Evolutionary conservation across 2,113 vertebrate genomes (phyloP).

Genomic region (Crypturellus undulatus): DNA sequence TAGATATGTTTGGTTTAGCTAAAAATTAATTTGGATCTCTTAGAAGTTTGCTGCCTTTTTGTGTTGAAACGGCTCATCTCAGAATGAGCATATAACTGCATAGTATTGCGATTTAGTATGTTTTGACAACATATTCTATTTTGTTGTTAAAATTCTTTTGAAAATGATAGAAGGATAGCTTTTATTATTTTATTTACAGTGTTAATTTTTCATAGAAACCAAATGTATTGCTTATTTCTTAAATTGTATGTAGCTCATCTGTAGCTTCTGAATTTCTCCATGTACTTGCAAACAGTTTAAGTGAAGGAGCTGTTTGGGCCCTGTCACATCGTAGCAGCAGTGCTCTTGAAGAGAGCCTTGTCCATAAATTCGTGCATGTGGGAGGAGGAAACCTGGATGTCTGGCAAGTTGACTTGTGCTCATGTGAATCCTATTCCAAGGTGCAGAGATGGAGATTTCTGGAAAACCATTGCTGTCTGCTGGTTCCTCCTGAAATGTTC

Average conservation of each 20-base stretch:
- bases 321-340: accelerated
- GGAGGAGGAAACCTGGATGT: neutral
- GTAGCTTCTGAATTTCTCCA: neutral
- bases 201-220: neutral
- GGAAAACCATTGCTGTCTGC: neutral
- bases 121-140: neutral
- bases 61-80: neutral
- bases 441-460: neutral
- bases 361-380: neutral
- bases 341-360: neutral
- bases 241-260: neutral
- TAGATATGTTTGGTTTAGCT: neutral
- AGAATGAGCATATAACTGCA: neutral
- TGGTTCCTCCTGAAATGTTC: neutral
- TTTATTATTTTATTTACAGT: neutral
- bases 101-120: neutral
- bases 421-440: accelerated
- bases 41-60: neutral
- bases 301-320: neutral
- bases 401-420: accelerated
- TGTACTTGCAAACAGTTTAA: neutral
- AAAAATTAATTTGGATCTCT: neutral
- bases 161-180: neutral
- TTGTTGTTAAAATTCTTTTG: neutral
- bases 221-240: neutral